A percentile compares a stretch with the other conserved stretches of the same genome.
These are phyloP conservation scores for Nasonia giraulti DNA, from an alignment of 1,140 invertebrate species.

Conservation along the genomic window DNA sequence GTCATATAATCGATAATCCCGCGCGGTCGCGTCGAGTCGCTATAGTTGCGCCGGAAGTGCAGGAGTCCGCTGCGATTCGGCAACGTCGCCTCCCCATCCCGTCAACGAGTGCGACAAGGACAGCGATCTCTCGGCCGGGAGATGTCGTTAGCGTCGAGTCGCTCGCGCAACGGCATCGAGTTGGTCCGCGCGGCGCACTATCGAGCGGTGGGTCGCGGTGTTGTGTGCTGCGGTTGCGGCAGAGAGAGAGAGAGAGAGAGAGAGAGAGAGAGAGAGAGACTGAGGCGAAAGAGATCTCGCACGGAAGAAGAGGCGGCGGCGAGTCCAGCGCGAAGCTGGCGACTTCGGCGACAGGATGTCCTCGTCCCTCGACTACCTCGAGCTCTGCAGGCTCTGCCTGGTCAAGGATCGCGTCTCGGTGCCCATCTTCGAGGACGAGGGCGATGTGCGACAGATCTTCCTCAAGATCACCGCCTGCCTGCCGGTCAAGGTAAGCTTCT, in stretches of 20 bases:
- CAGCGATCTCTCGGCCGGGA: background rate
- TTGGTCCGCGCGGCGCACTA: constrained; percentile 5
- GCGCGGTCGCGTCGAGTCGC: background rate
- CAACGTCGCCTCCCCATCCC: background rate
- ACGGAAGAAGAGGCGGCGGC: constrained; percentile 46
- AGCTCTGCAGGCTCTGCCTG: constrained; percentile 77
- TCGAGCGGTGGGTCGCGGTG: constrained; percentile 42
- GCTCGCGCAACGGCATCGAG: constrained; percentile 8
- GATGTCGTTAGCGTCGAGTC: background rate
- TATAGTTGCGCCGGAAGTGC: background rate
- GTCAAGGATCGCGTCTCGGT: constrained; percentile 77
- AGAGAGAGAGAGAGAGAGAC: constrained; percentile 27
- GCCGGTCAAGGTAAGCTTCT: constrained; percentile 77
- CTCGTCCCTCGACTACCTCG: constrained; percentile 74
- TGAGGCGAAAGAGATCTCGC: constrained; percentile 47
- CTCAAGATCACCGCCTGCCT: constrained; percentile 77
- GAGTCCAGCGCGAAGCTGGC: constrained; percentile 60
- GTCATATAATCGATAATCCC: background rate
- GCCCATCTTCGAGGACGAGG: constrained; percentile 77
- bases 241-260: constrained; percentile 2
- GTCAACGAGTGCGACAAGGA: background rate
- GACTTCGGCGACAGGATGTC: constrained; percentile 63
- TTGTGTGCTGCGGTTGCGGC: background rate
- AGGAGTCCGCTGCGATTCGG: background rate
- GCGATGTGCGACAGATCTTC: constrained; percentile 76